These are phyloP conservation scores for Pilophorus perplexus DNA, from an alignment of 2,888 invertebrate genomes.

Conservation along the genomic window DNA sequence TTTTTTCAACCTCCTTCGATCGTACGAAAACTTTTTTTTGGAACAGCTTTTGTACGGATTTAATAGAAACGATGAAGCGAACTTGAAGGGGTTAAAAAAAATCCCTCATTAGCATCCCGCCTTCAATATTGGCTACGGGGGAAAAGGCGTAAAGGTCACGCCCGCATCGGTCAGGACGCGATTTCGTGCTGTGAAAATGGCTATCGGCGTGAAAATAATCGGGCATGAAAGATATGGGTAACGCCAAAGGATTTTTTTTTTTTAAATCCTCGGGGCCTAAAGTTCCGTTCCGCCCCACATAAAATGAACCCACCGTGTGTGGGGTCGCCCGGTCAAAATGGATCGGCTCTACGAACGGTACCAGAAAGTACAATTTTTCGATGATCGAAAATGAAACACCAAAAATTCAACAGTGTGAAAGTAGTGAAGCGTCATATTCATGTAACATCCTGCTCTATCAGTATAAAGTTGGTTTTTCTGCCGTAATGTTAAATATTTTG, in stretches of 20 bases:
- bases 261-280: too few species aligned
- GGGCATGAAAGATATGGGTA: neutral
- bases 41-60: neutral
- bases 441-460: too few species aligned
- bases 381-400: too few species aligned
- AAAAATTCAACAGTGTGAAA: too few species aligned
- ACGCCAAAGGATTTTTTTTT: too few species aligned
- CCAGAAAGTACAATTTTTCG: too few species aligned
- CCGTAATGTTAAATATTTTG: too few species aligned
- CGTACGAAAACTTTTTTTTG: neutral
- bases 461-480: too few species aligned
- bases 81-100: neutral
- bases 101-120: neutral
- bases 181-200: neutral
- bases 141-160: neutral
- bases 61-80: constrained; percentile 6
- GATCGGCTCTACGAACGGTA: too few species aligned
- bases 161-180: neutral
- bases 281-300: neutral
- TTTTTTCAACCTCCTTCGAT: too few species aligned
- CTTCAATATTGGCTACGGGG: neutral
- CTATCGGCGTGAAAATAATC: neutral
- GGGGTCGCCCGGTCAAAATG: too few species aligned
- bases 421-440: too few species aligned
- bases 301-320: neutral